Conservation (phyloP, 2,888 invertebrate genomes). For the Uloborus plumipes region DNA sequence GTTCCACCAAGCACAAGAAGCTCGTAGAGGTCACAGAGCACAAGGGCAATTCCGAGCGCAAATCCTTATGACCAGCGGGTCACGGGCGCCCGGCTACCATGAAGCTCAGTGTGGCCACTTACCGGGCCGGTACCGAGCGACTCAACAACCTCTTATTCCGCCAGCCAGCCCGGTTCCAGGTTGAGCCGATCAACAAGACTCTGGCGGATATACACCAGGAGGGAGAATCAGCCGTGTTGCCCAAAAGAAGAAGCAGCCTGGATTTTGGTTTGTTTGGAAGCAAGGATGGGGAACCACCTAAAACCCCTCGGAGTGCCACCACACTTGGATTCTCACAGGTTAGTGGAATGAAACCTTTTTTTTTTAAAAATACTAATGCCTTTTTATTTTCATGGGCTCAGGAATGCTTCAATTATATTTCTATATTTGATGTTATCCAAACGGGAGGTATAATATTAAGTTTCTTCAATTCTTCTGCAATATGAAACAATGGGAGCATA, state of each 20-base stretch:
- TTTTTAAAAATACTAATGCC: too few species aligned
- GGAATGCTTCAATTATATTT: background rate
- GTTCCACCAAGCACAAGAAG: background rate
- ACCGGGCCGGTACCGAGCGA: conserved; percentile 64
- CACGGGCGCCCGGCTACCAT: conserved; percentile 57
- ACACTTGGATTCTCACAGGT: conserved; percentile 46
- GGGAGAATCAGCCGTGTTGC: conserved; percentile 29
- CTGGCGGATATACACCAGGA: conserved; percentile 7
- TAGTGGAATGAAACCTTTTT: background rate
- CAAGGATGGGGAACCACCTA: conserved; percentile 10
- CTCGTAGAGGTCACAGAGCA: conserved; percentile 28
- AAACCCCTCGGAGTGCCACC: conserved; percentile 48
- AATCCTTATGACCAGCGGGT: conserved; percentile 44
- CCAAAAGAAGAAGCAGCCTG: conserved; percentile 36
- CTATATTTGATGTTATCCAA: too few species aligned
- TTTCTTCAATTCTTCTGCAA: too few species aligned
- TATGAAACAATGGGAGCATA: too few species aligned
- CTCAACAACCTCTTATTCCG: conserved; percentile 58
- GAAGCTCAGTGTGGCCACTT: conserved; percentile 67
- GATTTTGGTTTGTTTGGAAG: conserved; percentile 25
- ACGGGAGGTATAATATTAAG: too few species aligned
- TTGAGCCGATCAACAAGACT: conserved; percentile 18
- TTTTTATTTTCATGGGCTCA: background rate
- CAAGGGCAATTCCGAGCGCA: background rate
- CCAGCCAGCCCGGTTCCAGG: conserved; percentile 11